A percentile compares a stretch with the other conserved stretches of the same genome.
phyloP scores from a whole-genome alignment of 2,113 vertebrate genomes.

The human (Homo sapiens) region GRCh38 chr7:156128001-156128500 shows the following conservation, averaged over 20 bases:
- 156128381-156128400: not conserved
- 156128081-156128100: not conserved
- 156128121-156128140: fast-evolving
- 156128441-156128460: not conserved
- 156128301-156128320: not conserved
- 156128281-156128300: not conserved
- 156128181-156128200: too few relatives aligned
- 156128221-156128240: not conserved
- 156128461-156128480: not conserved
- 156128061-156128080: not conserved
- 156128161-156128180: not conserved
- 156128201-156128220: not conserved
- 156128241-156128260: not conserved
- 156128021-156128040: too few relatives aligned
- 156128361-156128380: not conserved
- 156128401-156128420: not conserved
- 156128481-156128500: not conserved
- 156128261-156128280: not conserved
- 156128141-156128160: fast-evolving
- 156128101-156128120: not conserved
- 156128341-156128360: not conserved
- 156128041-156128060: too few relatives aligned
- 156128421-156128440: not conserved
- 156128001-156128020: too few relatives aligned
- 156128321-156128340: not conserved